Evolutionary conservation across 1,140 invertebrate species (phyloP).

Genomic region (Capitella teleta): DNA sequence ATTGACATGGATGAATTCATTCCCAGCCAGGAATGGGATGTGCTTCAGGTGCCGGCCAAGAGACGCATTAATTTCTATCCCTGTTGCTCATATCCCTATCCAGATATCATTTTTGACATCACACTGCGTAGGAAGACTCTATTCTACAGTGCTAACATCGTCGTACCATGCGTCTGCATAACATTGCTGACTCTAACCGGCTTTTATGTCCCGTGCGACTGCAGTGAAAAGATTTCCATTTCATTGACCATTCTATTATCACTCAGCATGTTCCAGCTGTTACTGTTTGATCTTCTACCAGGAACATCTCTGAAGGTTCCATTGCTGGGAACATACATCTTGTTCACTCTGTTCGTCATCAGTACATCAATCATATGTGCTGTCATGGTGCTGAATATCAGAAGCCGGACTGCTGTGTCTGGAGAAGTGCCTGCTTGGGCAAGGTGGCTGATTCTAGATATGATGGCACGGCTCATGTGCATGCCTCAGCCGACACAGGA

Average conservation of each 20-base stretch:
- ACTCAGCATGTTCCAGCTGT: conserved; percentile 70
- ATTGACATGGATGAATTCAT: no score
- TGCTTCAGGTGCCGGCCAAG: conserved; percentile 74
- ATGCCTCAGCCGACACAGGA: conserved; percentile 5
- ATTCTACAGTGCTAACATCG: conserved; percentile 41
- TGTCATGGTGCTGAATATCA: conserved; percentile 87
- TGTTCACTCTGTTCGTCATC: conserved; percentile 96
- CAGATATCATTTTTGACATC: conserved; percentile 40
- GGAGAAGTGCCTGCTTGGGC: conserved; percentile 85
- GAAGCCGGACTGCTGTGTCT: conserved; percentile 84
- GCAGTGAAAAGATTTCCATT: conserved; percentile 81
- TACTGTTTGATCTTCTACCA: conserved; percentile 92
- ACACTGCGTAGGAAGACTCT: conserved; percentile 38
- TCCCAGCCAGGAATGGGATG: conserved; percentile 99
- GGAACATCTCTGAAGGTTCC: conserved; percentile 90
- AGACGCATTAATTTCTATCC: conserved; percentile 48
- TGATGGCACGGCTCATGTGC: conserved; percentile 52
- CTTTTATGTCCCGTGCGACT: conserved; percentile 96
- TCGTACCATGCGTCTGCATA: conserved; percentile 41
- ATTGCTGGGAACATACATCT: conserved; percentile 86
- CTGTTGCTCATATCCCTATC: conserved; percentile 35
- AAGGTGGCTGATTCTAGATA: conserved; percentile 72
- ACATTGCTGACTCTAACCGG: conserved; percentile 95
- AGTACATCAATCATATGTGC: conserved; percentile 91
- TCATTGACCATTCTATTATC: conserved; percentile 10